Evolutionary conservation across 2,797 vertebrate species (phyloP).

Genomic region (Onychomys torridus): DNA sequence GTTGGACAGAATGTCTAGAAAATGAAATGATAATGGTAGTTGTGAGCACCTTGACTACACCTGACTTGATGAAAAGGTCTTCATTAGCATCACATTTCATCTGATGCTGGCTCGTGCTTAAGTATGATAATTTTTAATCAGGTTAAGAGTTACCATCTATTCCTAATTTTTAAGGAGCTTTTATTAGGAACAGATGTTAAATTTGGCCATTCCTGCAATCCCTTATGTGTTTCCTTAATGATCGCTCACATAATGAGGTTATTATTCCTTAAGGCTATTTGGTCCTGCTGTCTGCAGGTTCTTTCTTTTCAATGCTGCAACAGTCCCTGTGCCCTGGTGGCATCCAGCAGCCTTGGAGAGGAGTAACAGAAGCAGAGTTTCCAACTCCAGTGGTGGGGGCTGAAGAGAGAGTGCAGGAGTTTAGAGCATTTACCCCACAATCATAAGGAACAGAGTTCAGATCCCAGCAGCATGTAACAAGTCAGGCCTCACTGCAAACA

Average conservation of each 20-base stretch:
- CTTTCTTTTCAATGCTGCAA: neutral
- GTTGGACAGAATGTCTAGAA: neutral
- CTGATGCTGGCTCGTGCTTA: neutral
- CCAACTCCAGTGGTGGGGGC: neutral
- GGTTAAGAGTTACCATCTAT: neutral
- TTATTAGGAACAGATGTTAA: slow-evolving; percentile 54
- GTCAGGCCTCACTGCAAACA: neutral
- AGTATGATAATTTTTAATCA: slow-evolving; percentile 1
- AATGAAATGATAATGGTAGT: neutral
- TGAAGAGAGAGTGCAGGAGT: neutral
- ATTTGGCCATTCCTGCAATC: neutral
- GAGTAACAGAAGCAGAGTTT: neutral
- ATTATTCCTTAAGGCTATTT: neutral
- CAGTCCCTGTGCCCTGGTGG: neutral
- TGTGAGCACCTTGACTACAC: neutral
- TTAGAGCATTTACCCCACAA: neutral
- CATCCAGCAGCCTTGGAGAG: neutral
- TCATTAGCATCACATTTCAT: neutral
- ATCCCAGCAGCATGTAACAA: neutral
- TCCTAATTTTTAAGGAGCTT: neutral
- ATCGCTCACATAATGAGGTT: slow-evolving; percentile 14
- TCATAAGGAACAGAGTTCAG: neutral
- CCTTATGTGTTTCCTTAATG: neutral
- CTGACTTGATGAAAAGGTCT: neutral
- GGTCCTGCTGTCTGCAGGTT: neutral